Evolutionary conservation across 2,797 vertebrate species (phyloP).

Genomic region (Mormyrops boulengeri): DNA sequence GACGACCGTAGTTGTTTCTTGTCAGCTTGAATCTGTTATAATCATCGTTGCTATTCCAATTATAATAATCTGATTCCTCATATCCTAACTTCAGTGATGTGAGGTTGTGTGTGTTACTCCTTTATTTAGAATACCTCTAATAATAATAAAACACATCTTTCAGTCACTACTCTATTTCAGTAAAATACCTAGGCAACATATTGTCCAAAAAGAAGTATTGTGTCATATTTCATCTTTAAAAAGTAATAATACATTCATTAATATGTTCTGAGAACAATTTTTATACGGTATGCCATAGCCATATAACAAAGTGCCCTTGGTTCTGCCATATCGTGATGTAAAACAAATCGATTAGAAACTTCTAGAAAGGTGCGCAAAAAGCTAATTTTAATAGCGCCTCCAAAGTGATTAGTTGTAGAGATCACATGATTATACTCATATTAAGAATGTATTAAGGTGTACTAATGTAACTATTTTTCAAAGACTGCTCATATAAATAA

Average conservation of each 20-base stretch:
- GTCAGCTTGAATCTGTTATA: slow-evolving; percentile 21
- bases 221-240: neutral
- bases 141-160: neutral
- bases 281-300: neutral
- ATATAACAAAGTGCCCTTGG: neutral
- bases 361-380: neutral
- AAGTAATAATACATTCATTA: neutral
- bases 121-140: neutral
- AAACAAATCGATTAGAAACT: neutral
- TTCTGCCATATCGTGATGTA: neutral
- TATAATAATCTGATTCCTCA: slow-evolving; percentile 16
- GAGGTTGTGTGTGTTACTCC: neutral
- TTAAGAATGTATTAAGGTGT: neutral
- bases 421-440: neutral
- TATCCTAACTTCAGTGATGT: slow-evolving; percentile 6
- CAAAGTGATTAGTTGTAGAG: neutral
- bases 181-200: neutral
- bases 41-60: neutral
- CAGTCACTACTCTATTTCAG: neutral
- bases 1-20: neutral
- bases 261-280: neutral
- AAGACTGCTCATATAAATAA: neutral
- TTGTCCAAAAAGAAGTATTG: neutral
- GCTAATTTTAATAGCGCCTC: neutral
- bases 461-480: neutral